Percentiles rank a stretch among this genome's conserved stretches.
These are phyloP conservation scores for Saturnia japonica DNA, from an alignment of 2,888 invertebrate genomes.

Conservation along the genomic window DNA sequence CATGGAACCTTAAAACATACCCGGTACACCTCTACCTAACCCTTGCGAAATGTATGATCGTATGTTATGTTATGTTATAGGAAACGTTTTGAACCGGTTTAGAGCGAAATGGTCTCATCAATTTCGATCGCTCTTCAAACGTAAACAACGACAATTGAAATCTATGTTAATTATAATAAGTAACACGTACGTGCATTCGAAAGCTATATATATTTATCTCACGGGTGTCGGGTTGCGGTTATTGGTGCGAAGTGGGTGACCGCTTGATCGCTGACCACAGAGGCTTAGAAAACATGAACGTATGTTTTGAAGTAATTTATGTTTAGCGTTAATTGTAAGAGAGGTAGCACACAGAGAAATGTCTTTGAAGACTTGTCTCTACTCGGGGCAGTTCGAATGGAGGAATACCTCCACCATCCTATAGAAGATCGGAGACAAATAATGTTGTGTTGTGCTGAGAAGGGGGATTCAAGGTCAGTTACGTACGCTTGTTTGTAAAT, in stretches of 20 bases:
- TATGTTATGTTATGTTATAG: too few relatives aligned
- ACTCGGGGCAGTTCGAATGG: too few relatives aligned
- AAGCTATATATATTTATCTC: conserved; percentile 16
- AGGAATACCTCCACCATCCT: too few relatives aligned
- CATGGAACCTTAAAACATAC: too few relatives aligned
- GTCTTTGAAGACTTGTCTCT: too few relatives aligned
- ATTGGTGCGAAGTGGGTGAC: conserved; percentile 19
- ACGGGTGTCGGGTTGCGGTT: conserved; percentile 18
- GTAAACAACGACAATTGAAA: background rate
- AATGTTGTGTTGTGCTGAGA: too few relatives aligned
- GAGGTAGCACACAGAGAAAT: background rate
- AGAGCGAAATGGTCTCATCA: background rate
- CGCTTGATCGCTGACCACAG: conserved; percentile 17
- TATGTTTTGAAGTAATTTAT: background rate
- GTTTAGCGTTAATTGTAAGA: background rate
- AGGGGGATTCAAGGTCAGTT: too few relatives aligned
- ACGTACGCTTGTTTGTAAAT: too few relatives aligned
- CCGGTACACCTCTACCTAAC: too few relatives aligned
- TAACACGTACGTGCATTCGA: conserved; percentile 9
- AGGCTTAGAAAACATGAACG: conserved; percentile 5
- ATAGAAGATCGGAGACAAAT: too few relatives aligned
- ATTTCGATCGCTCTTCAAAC: background rate
- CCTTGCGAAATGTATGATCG: too few relatives aligned
- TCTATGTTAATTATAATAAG: conserved; percentile 16
- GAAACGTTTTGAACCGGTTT: too few relatives aligned